Evolutionary conservation across 2,888 invertebrate species (phyloP), one percentile per base, ranked within the genome.

Genomic region (Lepidonotus clava): DNA sequence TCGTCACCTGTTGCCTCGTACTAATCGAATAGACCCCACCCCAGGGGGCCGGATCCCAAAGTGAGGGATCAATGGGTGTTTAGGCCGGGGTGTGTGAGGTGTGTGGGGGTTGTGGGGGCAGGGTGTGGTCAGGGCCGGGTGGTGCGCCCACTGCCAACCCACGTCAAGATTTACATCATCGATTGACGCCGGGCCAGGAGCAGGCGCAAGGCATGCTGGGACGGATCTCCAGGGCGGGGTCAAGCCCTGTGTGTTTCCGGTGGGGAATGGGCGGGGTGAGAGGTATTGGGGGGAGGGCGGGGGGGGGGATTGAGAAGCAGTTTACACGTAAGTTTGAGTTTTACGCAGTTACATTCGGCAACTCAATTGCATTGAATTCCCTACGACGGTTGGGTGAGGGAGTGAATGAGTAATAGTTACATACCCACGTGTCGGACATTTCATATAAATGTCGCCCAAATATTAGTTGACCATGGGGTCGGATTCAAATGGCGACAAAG

Each of bases 111-210:
- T 11, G 11, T 61, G 61, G 61, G 11, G 28, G 24, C 61, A 28
- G 21, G 28, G 24, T 28, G 28, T 61, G 61, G 61, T 1, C 61
- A 61, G 61, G n/a, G n/a, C n/a, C n/a, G n/a, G n/a, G n/a, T n/a
- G n/a, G n/a, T n/a, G 51, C 51, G 14, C 51, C 14, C 14, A 11
- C 11, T 14, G 51, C 51, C 21, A 21, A 21, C 51, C 51, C 11
- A 51, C 38, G 76, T 76, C 38, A 76, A 76, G 76, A 76, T 76
- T 76, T 76, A 76, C 76, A 76, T 76, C 76, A 76, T 76, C 38
- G 76, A 76, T 76, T 76, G 76, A 76, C 24, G 28, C 61, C 4
- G 61, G 28, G 24, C 61, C 24, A 32, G 28, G 24, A 61, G 24
- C 18, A 18, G 46, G 6, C 18, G 46, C 46, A 18, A 18, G 46